These are phyloP conservation scores for Psittacula cyanocephala DNA, from an alignment of 2,113 vertebrate genomes.

Conservation along the genomic window DNA sequence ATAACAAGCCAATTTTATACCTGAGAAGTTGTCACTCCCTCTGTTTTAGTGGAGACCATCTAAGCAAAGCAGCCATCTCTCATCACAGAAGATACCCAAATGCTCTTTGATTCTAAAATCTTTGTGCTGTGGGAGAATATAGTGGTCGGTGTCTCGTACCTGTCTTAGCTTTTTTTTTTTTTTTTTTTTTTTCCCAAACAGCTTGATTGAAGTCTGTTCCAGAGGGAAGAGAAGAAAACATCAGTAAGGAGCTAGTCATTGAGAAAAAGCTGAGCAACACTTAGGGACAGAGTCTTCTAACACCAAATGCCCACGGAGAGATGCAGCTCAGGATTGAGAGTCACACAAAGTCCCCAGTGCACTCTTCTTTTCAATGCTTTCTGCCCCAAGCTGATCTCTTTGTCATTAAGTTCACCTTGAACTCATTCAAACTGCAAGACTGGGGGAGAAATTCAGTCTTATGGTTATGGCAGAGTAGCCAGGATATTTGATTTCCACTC, in stretches of 20 bases:
- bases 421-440: background rate
- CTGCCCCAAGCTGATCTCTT: background rate
- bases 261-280: background rate
- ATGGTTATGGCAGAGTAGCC: background rate
- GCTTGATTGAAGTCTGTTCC: background rate
- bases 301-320: background rate
- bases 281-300: background rate
- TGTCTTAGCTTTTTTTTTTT: background rate
- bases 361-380: background rate
- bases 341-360: background rate
- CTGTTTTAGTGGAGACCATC: background rate
- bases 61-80: slow-evolving; percentile 33
- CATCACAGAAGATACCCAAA: background rate
- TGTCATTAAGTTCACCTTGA: slow-evolving; percentile 11
- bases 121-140: background rate
- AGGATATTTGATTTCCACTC: background rate
- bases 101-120: slow-evolving; percentile 13
- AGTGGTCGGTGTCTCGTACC: background rate
- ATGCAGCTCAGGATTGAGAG: background rate
- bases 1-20: slow-evolving; percentile 34
- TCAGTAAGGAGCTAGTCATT: background rate
- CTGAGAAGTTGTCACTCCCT: background rate
- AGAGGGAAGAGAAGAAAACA: background rate
- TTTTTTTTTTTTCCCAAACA: background rate
- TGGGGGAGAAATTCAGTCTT: background rate